Evolutionary conservation across 2,888 invertebrate species (phyloP).

Genomic region (Dolomedes plantarius): DNA sequence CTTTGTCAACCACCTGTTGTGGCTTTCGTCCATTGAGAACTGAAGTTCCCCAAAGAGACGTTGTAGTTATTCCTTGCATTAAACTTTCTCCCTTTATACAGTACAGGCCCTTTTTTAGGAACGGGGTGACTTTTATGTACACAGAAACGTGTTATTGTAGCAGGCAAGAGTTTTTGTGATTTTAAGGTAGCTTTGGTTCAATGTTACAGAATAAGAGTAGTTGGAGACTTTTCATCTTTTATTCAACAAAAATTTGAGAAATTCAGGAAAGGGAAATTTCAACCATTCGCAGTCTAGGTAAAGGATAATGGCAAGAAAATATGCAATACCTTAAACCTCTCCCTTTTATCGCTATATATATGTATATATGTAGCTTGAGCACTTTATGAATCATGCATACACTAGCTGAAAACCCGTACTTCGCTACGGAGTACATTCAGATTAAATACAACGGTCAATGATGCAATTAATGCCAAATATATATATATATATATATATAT

Average conservation of each 20-base stretch:
- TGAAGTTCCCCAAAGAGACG: background rate
- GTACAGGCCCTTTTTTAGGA: background rate
- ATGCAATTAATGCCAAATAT: too few species aligned
- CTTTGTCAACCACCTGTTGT: constrained; percentile 45
- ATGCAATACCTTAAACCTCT: too few species aligned
- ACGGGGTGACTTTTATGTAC: constrained; percentile 7
- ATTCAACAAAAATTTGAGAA: background rate
- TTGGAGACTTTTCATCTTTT: background rate
- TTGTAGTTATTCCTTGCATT: constrained; percentile 22
- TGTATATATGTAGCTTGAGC: too few species aligned
- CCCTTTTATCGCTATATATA: too few species aligned
- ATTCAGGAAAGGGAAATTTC: too few species aligned
- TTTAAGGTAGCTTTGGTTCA: background rate
- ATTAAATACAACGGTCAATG: too few species aligned
- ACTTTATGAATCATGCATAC: too few species aligned
- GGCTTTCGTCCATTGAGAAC: constrained; percentile 15
- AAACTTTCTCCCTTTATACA: constrained; percentile 8
- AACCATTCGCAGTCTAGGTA: too few species aligned
- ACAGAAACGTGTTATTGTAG: constrained; percentile 20
- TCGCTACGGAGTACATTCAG: too few species aligned
- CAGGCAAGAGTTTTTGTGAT: background rate
- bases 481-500: too few species aligned
- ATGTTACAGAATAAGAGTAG: background rate
- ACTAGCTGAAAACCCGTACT: too few species aligned
- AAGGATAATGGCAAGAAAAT: too few species aligned